Evolutionary conservation across 2,888 invertebrate genomes (phyloP).

Genomic region (Galeruca laticollis): DNA sequence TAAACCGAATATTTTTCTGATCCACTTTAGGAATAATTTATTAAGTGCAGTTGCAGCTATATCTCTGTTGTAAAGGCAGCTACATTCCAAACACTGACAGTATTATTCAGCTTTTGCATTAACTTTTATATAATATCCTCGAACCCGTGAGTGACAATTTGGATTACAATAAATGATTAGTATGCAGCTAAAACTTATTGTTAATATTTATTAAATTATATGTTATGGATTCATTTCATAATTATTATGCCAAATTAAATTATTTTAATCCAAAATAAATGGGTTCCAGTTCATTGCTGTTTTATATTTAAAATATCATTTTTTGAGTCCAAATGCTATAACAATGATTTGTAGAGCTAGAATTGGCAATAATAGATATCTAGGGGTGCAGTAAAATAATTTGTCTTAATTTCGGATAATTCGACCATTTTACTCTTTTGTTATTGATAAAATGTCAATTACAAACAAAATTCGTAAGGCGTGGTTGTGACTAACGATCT

Average conservation of each 20-base stretch:
- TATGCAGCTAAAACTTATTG: too few species aligned
- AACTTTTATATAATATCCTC: too few species aligned
- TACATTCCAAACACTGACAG: background rate
- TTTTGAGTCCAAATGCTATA: background rate
- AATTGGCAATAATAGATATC: constrained; percentile 10
- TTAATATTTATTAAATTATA: too few species aligned
- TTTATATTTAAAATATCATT: constrained; percentile 1
- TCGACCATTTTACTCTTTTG: background rate
- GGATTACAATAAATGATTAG: too few species aligned
- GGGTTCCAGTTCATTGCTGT: background rate
- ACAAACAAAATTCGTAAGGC: constrained; percentile 11
- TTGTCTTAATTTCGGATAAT: constrained; percentile 8
- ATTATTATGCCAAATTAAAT: background rate
- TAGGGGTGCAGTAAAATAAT: constrained; percentile 7
- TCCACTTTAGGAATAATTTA: background rate
- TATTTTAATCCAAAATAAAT: background rate
- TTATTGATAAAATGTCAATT: constrained; percentile 15
- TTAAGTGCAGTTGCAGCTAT: too few species aligned
- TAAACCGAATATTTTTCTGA: background rate
- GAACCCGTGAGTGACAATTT: too few species aligned
- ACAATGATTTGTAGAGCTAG: constrained; percentile 4
- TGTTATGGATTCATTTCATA: background rate
- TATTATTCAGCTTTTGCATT: background rate
- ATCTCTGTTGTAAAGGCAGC: too few species aligned
- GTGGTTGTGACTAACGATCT: constrained; percentile 23